phyloP scores from a whole-genome alignment of 2,888 invertebrate genomes.

The Acleris holmiana region DNA sequence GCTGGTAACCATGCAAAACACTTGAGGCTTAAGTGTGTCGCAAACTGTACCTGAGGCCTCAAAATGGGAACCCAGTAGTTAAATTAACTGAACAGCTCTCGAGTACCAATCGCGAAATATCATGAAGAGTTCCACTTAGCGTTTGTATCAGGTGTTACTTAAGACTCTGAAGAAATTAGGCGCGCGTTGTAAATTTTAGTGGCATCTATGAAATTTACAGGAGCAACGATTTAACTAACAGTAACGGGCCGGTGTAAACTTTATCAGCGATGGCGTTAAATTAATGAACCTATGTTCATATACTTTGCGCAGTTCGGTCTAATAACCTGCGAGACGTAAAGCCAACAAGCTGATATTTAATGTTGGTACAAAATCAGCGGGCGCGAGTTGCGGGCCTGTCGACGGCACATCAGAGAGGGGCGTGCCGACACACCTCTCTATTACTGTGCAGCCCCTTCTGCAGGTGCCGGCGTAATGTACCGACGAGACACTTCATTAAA shows the following conservation, averaged over 20 bases:
- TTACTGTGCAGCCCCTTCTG: slow-evolving; percentile 59
- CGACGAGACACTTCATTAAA: slow-evolving; percentile 50
- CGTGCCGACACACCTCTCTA: slow-evolving; percentile 79
- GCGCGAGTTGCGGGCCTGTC: slow-evolving; percentile 47
- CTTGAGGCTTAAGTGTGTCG: slow-evolving; percentile 44
- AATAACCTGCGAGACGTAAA: slow-evolving; percentile 31
- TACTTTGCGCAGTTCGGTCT: slow-evolving; percentile 25
- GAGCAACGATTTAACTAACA: slow-evolving; percentile 20
- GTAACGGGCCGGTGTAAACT: slow-evolving; percentile 14
- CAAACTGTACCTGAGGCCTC: slow-evolving; percentile 45
- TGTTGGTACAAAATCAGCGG: slow-evolving; percentile 20
- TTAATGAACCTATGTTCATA: slow-evolving; percentile 20
- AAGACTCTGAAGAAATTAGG: slow-evolving; percentile 18
- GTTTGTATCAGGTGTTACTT: slow-evolving; percentile 19
- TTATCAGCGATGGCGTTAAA: slow-evolving; percentile 18
- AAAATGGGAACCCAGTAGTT: slow-evolving; percentile 47
- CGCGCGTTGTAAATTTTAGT: slow-evolving; percentile 26
- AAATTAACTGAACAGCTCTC: slow-evolving; percentile 56
- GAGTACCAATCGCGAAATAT: slow-evolving; percentile 42
- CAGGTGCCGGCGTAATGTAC: slow-evolving; percentile 45
- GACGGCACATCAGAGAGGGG: slow-evolving; percentile 65
- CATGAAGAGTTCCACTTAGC: slow-evolving; percentile 12
- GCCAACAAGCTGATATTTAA: slow-evolving; percentile 24
- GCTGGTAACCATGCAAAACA: slow-evolving; percentile 48
- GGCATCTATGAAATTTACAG: slow-evolving; percentile 24